Conservation (phyloP, 2,888 invertebrate species). For the Callosobruchus maculatus region DNA sequence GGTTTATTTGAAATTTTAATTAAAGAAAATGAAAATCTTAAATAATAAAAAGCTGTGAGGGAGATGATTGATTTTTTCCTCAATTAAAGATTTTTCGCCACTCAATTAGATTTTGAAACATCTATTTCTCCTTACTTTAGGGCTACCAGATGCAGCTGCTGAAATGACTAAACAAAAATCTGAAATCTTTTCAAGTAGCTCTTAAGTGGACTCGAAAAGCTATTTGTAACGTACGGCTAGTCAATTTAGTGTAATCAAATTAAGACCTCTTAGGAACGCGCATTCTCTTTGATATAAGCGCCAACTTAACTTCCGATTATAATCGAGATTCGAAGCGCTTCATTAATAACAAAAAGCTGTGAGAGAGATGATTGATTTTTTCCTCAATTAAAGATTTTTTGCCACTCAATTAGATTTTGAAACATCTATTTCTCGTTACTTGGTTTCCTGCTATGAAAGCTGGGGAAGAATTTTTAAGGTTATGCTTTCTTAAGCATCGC, state of each 20-base stretch:
- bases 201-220: background rate
- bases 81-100: too few species aligned
- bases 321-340: background rate
- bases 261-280: background rate
- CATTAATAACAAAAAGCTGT: background rate
- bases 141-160: background rate
- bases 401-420: background rate
- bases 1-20: too few species aligned
- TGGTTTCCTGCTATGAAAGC: too few species aligned
- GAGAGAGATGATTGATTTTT: background rate
- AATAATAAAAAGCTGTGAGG: too few species aligned
- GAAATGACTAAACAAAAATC: background rate
- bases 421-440: too few species aligned
- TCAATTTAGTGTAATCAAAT: background rate
- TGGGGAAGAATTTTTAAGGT: too few species aligned
- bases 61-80: too few species aligned
- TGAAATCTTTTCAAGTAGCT: background rate
- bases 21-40: too few species aligned
- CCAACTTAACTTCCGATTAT: background rate
- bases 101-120: too few species aligned
- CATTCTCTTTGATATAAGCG: background rate
- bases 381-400: background rate
- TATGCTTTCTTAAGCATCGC: too few species aligned
- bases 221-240: background rate
- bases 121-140: too few species aligned